Evolutionary conservation across 2,888 invertebrate species (phyloP), one percentile per base, ranked within the genome.

Genomic region (Lottia gigantea): DNA sequence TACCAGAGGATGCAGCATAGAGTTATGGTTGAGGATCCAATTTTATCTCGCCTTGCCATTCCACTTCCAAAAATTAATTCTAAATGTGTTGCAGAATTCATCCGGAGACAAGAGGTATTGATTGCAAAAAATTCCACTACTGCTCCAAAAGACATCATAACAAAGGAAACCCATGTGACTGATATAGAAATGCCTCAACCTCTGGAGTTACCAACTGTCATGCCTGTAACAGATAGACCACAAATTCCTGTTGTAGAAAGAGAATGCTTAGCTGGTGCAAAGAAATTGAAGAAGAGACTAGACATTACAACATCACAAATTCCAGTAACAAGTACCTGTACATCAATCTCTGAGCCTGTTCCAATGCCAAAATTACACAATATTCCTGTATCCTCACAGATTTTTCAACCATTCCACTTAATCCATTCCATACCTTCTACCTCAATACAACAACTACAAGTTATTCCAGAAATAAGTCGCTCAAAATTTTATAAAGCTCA

Each of bases 1-100:
- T 55, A 55, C 19, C 55, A 55, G 23, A 11, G 55, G 19, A 55
- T 55, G 55, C 55, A 55, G n/a, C 55, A 55, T 8, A n/a, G 55
- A 55, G n/a, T 23, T 2, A 55, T 23, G 23, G 55, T 55, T 23
- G 23, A 55, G 23, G 55, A 55, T 55, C 55, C 55, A 23, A 6
- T 55, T 3, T 14, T 23, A 16, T 23, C 19, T 55, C 19, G 23
- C 12, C 55, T 55, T 23, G 55, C 19, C 15, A 55, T 55, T 55
- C 23, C 23, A 12, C 55, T 55, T 3, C 55, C 23, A 23, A 55
- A 55, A 15, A 55, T 55, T 15, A 55, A 55, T 49, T 19, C 49
- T 16, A 49, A 55, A 23, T 55, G 55, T 23, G 55, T 55, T 16
- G 55, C 19, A 3, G 55, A 55, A 55, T 55, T n/a, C 55, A 55